phyloP scores from a whole-genome alignment of 2,888 invertebrate species.

The Standfussiana lucernea region DNA sequence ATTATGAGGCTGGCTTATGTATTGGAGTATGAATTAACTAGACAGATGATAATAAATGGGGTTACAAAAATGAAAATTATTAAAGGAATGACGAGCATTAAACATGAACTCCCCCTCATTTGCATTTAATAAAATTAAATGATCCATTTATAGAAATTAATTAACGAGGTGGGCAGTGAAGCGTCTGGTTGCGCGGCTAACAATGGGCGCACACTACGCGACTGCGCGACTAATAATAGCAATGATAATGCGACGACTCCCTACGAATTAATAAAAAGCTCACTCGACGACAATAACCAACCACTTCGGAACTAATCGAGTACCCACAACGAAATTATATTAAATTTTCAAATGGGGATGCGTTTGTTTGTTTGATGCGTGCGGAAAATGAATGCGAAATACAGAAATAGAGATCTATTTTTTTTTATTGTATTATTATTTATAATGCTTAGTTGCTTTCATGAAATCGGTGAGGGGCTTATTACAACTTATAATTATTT shows the following conservation, averaged over 20 bases:
- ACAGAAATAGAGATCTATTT: conserved; percentile 31
- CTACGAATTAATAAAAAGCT: conserved; percentile 89
- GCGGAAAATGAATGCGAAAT: conserved; percentile 62
- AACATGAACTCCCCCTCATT: conserved; percentile 86
- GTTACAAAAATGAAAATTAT: conserved; percentile 74
- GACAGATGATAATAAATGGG: conserved; percentile 66
- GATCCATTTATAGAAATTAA: conserved; percentile 90
- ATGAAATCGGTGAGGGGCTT: not conserved
- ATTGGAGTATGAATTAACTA: conserved; percentile 47
- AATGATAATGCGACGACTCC: conserved; percentile 87
- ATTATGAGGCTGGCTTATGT: conserved; percentile 47
- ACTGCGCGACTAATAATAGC: conserved; percentile 79
- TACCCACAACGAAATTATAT: conserved; percentile 84
- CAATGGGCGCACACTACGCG: conserved; percentile 76
- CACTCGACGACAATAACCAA: conserved; percentile 87
- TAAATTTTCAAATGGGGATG: conserved; percentile 80
- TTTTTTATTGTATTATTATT: conserved; percentile 18
- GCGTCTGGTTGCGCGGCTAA: conserved; percentile 78
- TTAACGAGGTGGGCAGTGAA: conserved; percentile 89
- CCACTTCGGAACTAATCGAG: conserved; percentile 88
- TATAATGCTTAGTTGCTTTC: conserved; percentile 6
- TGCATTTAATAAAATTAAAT: conserved; percentile 91
- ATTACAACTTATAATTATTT: not conserved
- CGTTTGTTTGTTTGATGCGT: conserved; percentile 67
- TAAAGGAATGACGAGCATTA: conserved; percentile 75